Evolutionary conservation across 2,888 invertebrate species (phyloP).

Genomic region (Agrotis clavis): DNA sequence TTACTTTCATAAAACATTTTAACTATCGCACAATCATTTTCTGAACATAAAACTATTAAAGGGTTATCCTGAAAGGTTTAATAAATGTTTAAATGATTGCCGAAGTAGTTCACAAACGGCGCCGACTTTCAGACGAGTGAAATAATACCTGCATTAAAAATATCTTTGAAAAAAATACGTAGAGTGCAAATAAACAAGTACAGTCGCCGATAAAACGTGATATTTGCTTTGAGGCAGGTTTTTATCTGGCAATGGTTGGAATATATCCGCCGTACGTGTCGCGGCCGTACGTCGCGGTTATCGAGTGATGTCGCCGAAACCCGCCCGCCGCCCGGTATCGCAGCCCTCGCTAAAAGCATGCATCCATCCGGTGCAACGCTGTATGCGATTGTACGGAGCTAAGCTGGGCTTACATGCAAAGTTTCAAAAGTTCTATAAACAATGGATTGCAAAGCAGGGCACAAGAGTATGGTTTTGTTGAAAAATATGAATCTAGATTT

Average conservation of each 20-base stretch:
- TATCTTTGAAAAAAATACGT: slow-evolving; percentile 33
- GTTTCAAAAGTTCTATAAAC: not conserved
- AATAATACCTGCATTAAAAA: slow-evolving; percentile 61
- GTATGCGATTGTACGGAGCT: slow-evolving; percentile 66
- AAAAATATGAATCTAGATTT: no score
- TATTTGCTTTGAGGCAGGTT: slow-evolving; percentile 54
- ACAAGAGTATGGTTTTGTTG: no score
- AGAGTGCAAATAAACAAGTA: slow-evolving; percentile 59
- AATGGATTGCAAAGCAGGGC: not conserved
- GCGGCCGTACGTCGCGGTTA: slow-evolving; percentile 48
- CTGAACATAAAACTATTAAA: slow-evolving; percentile 14
- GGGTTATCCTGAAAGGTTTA: slow-evolving; percentile 44
- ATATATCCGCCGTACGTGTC: slow-evolving; percentile 50
- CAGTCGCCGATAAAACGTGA: slow-evolving; percentile 65
- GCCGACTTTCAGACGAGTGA: slow-evolving; percentile 49
- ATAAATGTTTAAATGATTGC: slow-evolving; percentile 45
- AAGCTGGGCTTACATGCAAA: slow-evolving; percentile 65
- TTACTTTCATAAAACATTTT: slow-evolving; percentile 30
- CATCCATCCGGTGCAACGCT: slow-evolving; percentile 73
- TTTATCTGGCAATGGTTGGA: slow-evolving; percentile 59
- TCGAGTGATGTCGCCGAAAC: slow-evolving; percentile 65
- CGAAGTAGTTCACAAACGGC: slow-evolving; percentile 29
- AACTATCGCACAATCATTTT: slow-evolving; percentile 17
- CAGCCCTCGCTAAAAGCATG: slow-evolving; percentile 75
- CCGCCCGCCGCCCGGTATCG: slow-evolving; percentile 63